A percentile compares a stretch with the other conserved stretches of the same genome.
These are phyloP conservation scores for Pogona vitticeps DNA, from an alignment of 2,113 vertebrate genomes.

Conservation along the genomic window DNA sequence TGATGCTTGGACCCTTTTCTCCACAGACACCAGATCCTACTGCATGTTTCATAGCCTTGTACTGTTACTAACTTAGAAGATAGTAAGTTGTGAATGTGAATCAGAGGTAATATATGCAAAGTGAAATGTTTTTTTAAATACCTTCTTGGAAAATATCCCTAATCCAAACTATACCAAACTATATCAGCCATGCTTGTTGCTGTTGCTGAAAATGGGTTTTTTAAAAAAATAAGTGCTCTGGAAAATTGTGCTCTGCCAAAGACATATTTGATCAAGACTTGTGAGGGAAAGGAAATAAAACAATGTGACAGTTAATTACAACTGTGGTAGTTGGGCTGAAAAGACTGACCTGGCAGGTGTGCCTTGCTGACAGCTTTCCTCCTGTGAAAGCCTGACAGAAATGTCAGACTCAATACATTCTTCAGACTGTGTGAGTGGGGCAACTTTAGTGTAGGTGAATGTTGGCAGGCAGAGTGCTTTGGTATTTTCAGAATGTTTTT, in stretches of 20 bases:
- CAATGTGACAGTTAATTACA: conserved; percentile 57
- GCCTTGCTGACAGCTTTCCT: conserved; percentile 65
- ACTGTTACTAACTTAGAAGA: not conserved
- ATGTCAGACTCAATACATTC: conserved; percentile 66
- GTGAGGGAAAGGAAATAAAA: conserved; percentile 57
- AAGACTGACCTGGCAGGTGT: conserved; percentile 61
- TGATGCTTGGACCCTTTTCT: not conserved
- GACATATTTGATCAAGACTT: conserved; percentile 30
- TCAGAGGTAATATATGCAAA: not conserved
- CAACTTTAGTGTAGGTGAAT: conserved; percentile 26
- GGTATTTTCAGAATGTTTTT: conserved; percentile 41
- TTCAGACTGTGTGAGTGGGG: conserved; percentile 1
- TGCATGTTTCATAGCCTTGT: not conserved
- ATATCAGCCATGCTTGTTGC: too few relatives aligned
- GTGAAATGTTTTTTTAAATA: not conserved
- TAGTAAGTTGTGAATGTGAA: not conserved
- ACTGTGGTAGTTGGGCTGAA: conserved; percentile 32
- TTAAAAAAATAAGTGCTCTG: not conserved
- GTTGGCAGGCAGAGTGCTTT: conserved; percentile 35
- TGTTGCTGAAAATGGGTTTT: not conserved
- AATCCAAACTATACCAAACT: too few relatives aligned
- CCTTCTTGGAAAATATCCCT: not conserved
- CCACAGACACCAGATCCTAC: not conserved
- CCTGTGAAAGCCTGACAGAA: conserved; percentile 51
- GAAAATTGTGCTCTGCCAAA: conserved; percentile 43